phyloP scores from a whole-genome alignment of 2,113 vertebrate species.

The Cromileptes altivelis region DNA sequence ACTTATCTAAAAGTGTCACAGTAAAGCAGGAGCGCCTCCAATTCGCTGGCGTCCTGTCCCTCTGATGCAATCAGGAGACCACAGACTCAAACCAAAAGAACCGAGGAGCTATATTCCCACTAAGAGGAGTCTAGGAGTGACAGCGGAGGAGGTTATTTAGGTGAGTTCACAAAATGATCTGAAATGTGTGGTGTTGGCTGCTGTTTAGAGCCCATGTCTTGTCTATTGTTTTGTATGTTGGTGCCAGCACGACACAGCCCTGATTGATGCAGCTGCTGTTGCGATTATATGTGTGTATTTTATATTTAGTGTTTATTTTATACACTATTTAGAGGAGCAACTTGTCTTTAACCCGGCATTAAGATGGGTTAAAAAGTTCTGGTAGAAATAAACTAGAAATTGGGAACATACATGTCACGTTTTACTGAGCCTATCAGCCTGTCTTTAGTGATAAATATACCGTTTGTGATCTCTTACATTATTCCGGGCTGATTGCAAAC shows the following conservation, averaged over 20 bases:
- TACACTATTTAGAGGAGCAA: not conserved
- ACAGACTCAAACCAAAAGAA: slow-evolving; percentile 22
- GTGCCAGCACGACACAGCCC: slow-evolving; percentile 56
- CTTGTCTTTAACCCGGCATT: not conserved
- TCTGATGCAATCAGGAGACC: slow-evolving; percentile 59
- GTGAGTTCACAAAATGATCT: slow-evolving; percentile 67
- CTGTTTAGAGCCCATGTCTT: slow-evolving; percentile 16
- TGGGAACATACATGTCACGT: not conserved
- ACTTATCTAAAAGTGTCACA: slow-evolving; percentile 66
- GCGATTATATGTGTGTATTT: not conserved
- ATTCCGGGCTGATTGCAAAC: not conserved
- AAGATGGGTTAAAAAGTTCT: not conserved
- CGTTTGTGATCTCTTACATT: not conserved
- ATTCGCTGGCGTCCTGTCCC: slow-evolving; percentile 39
- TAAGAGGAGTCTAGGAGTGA: slow-evolving; percentile 38
- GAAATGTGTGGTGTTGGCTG: slow-evolving; percentile 21
- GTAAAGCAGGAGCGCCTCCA: slow-evolving; percentile 23
- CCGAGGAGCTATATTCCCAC: slow-evolving; percentile 42
- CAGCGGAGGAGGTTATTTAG: slow-evolving; percentile 59
- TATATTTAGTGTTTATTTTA: not conserved
- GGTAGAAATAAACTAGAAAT: not conserved
- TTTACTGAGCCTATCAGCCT: not conserved
- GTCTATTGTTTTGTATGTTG: slow-evolving; percentile 52
- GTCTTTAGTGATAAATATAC: not conserved
- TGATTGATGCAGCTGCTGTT: slow-evolving; percentile 35